Base-by-base conservation (phyloP, 2,797 vertebrate species). In the Heteromormyrus szaboi region DNA sequence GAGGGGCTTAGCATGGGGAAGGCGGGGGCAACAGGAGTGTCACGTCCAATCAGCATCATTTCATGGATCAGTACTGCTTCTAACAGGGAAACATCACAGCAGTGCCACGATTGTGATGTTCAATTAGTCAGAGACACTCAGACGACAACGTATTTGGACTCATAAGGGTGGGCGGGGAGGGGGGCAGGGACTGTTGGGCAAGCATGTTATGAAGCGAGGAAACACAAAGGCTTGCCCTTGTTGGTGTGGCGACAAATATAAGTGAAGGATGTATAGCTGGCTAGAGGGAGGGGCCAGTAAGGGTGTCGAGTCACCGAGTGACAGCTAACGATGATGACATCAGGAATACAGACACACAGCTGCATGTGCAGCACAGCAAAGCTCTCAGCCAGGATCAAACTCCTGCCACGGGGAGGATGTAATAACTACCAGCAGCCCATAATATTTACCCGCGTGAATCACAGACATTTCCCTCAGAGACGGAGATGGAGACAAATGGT, bases 401-500 rank as follows among this genome's bases (percentile, higher is more conserved):
- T 33, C 29, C n/a, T 51, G 44, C 41, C n/a, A 29, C 9, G 25
- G 22, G 8, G 83, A 25, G n/a, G 22, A 53, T 14, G 84, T 50
- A 83, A 83, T 50, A 4, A 48, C 44, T 44, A 83, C 41, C 7
- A 44, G 41, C 79, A 83, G 14, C 79, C 79, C 44, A 50, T 83
- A 50, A 83, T 83, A 83, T 83, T 83, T 83, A 76, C 37, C 33
- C 68, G 12, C 8, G 79, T 83, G 79, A 83, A 83, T 83, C 46
- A 83, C 41, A 83, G 46, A 25, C 37, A 25, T 25, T 33, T 86
- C 84, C 51, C 51, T 54, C 51, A 83, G 86, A 90, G 86, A 54
- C 84, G 7, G 87, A 83, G 29, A 89, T 59, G 53, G 46, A 85
- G 84, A 90, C 59, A 44, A 6, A 84, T 48, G 83, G 50, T 56